These are phyloP conservation scores for Phalanger gymnotis DNA, from an alignment of 2,797 vertebrate genomes.

Conservation along the genomic window DNA sequence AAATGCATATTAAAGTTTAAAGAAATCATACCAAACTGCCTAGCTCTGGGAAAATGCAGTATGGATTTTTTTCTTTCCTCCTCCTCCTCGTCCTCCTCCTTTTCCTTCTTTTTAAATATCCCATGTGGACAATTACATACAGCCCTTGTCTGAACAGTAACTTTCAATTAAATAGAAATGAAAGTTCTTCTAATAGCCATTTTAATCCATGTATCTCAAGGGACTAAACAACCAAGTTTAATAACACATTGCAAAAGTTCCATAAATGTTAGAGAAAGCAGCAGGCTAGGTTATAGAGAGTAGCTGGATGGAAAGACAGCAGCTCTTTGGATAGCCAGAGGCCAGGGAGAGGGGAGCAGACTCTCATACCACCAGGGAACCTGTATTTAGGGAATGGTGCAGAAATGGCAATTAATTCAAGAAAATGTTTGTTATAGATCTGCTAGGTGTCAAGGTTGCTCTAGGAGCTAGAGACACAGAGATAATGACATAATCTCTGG, in stretches of 20 bases:
- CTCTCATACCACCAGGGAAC: background rate
- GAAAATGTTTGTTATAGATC: background rate
- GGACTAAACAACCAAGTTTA: constrained; percentile 50
- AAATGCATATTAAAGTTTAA: constrained; percentile 51
- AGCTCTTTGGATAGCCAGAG: background rate
- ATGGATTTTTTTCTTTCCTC: constrained; percentile 48
- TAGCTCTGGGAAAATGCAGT: constrained; percentile 50
- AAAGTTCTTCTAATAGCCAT: constrained; percentile 56
- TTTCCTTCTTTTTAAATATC: constrained; percentile 24
- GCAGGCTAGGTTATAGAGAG: background rate
- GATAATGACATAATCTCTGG: background rate
- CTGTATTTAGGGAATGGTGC: background rate
- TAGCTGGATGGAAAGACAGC: background rate
- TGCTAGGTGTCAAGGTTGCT: background rate
- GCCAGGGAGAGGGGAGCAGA: background rate
- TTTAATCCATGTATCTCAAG: constrained; percentile 56
- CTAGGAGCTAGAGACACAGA: background rate
- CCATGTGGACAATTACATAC: constrained; percentile 54
- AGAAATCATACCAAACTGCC: constrained; percentile 58
- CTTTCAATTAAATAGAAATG: constrained; percentile 66
- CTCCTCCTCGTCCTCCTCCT: background rate
- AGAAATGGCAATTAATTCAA: background rate
- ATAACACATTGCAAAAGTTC: constrained; percentile 29
- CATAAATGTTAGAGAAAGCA: constrained; percentile 28
- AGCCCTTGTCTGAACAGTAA: constrained; percentile 54